Evolutionary conservation across 2,888 invertebrate genomes (phyloP).

Genomic region (Limulus polyphemus): DNA sequence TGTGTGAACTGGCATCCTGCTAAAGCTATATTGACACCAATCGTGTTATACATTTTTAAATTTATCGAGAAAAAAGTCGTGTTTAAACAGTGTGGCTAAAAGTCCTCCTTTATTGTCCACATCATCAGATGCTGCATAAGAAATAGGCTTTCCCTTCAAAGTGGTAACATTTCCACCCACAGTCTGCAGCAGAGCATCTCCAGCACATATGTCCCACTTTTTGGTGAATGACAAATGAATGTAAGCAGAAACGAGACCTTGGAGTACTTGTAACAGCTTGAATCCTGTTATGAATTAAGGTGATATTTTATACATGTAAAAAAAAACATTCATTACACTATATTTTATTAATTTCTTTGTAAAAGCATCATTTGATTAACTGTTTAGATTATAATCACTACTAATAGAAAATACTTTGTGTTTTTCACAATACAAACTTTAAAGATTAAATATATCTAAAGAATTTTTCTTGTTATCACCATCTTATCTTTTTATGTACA

Average conservation of each 20-base stretch:
- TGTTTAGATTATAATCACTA: too few relatives aligned
- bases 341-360: too few relatives aligned
- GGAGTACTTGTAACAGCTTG: constrained; percentile 64
- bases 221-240: constrained; percentile 85
- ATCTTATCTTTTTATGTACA: too few relatives aligned
- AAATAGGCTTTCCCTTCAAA: constrained; percentile 50
- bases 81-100: constrained; percentile 21
- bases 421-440: too few relatives aligned
- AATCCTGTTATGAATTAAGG: constrained; percentile 46
- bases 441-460: too few relatives aligned
- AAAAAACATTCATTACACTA: constrained; percentile 4
- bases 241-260: constrained; percentile 74
- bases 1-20: too few relatives aligned
- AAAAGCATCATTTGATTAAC: too few relatives aligned
- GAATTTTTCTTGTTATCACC: too few relatives aligned
- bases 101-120: constrained; percentile 25
- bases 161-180: constrained; percentile 65
- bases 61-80: constrained; percentile 17
- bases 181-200: constrained; percentile 64
- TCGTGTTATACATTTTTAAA: neutral
- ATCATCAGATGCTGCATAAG: constrained; percentile 47
- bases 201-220: constrained; percentile 98
- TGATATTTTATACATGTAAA: neutral
- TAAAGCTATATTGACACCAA: too few relatives aligned
- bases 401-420: too few relatives aligned